Evolutionary conservation across 2,888 invertebrate species (phyloP).

Genomic region (Cryptocephalus moraei): DNA sequence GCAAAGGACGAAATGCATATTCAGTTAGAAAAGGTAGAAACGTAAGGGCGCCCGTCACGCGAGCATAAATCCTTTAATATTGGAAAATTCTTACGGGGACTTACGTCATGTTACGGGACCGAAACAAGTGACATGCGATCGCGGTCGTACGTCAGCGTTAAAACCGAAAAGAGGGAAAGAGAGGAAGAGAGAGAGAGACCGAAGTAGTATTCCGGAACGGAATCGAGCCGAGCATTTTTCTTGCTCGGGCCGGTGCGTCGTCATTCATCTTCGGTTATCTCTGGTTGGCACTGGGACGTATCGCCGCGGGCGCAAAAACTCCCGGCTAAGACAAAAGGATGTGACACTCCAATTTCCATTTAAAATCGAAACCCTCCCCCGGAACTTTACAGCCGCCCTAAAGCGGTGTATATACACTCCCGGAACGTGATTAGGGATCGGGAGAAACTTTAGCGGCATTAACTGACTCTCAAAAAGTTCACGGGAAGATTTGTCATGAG

Average conservation of each 20-base stretch:
- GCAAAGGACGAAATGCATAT: conserved; percentile 22
- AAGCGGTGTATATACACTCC: conserved; percentile 24
- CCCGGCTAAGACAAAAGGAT: conserved; percentile 36
- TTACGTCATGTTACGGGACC: conserved; percentile 16
- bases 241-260: conserved; percentile 33
- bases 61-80: conserved; percentile 25
- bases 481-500: neutral
- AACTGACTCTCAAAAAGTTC: neutral
- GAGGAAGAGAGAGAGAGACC: conserved; percentile 13
- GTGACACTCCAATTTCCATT: conserved; percentile 41
- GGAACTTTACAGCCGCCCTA: conserved; percentile 25
- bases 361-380: conserved; percentile 33
- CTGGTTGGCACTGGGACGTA: conserved; percentile 31
- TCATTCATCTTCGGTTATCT: conserved; percentile 37
- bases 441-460: conserved; percentile 4
- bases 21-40: conserved; percentile 13
- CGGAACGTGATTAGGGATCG: neutral
- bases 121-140: conserved; percentile 19
- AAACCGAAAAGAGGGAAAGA: conserved; percentile 23
- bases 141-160: conserved; percentile 26
- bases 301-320: conserved; percentile 32
- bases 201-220: conserved; percentile 31
- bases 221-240: conserved; percentile 27
- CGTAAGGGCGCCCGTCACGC: conserved; percentile 17
- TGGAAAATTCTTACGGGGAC: conserved; percentile 20